These are phyloP conservation scores for Ptilonorhynchus violaceus DNA, from an alignment of 2,113 vertebrate genomes.

Conservation along the genomic window DNA sequence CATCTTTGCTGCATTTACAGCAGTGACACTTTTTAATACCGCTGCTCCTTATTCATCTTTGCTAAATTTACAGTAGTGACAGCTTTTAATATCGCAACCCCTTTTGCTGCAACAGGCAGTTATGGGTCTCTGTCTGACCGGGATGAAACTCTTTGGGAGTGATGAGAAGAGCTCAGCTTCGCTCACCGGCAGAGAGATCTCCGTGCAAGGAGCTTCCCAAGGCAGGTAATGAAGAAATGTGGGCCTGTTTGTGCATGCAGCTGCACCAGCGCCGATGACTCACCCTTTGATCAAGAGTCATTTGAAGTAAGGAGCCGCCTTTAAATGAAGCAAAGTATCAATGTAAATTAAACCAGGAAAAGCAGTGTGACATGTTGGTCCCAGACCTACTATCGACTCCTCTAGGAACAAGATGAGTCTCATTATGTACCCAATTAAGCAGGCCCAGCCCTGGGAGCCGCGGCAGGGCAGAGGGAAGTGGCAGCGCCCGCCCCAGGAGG, in stretches of 20 bases:
- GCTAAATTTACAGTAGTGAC: background rate
- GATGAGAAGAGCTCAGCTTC: background rate
- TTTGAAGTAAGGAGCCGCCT: slow-evolving; percentile 3
- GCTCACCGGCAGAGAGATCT: background rate
- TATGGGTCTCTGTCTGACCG: background rate
- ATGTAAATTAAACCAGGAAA: slow-evolving; percentile 30
- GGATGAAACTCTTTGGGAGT: background rate
- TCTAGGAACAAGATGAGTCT: background rate
- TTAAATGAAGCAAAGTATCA: background rate
- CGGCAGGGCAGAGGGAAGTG: fast-evolving
- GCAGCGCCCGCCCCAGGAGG: fast-evolving
- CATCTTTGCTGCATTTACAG: background rate
- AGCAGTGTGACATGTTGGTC: background rate
- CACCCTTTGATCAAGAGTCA: slow-evolving; percentile 20
- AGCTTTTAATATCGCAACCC: background rate
- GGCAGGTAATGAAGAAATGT: background rate
- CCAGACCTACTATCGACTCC: slow-evolving; percentile 20
- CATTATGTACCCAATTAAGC: slow-evolving; percentile 28
- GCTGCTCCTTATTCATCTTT: background rate
- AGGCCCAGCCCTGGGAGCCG: background rate
- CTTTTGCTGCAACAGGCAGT: background rate
- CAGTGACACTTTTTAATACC: background rate
- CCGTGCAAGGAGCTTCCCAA: background rate
- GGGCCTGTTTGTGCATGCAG: slow-evolving; percentile 19
- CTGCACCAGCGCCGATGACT: background rate